These are phyloP conservation scores for Cosmia trapezina DNA, from an alignment of 2,888 invertebrate genomes.

Conservation along the genomic window DNA sequence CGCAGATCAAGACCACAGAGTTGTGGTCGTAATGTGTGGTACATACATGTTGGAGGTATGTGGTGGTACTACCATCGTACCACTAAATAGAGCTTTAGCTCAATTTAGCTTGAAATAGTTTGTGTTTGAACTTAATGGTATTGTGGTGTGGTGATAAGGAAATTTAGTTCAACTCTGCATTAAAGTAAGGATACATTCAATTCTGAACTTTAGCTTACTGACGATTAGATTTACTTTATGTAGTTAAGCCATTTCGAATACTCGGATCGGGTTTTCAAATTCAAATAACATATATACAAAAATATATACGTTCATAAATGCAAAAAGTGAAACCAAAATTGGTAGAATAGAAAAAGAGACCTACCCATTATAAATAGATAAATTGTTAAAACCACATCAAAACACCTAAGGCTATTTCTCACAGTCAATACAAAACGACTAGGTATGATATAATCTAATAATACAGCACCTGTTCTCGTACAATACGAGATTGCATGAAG, in stretches of 20 bases:
- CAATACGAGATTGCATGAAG: constrained; percentile 62
- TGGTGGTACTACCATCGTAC: background rate
- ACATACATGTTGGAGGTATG: constrained; percentile 1
- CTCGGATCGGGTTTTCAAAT: background rate
- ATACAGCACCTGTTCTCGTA: constrained; percentile 50
- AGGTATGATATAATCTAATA: constrained; percentile 35
- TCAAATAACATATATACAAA: background rate
- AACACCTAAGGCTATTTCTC: constrained; percentile 36
- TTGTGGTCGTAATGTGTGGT: constrained; percentile 25
- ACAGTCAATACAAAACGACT: background rate
- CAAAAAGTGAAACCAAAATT: background rate
- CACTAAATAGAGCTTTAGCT: constrained; percentile 24
- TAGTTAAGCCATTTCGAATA: background rate
- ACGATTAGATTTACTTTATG: background rate
- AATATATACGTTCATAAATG: background rate
- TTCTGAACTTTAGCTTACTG: background rate
- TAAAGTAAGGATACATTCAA: background rate
- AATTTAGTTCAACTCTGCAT: background rate
- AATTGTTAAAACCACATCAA: constrained; percentile 8
- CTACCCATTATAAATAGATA: background rate
- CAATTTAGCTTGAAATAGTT: constrained; percentile 21
- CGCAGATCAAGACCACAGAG: constrained; percentile 53
- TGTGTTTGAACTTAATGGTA: background rate
- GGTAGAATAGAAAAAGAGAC: background rate
- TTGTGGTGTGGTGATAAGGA: constrained; percentile 2